Percentiles rank a stretch among this genome's conserved stretches.
Conservation (phyloP, 2,888 invertebrate genomes). For the Drosophila paracracens region DNA sequence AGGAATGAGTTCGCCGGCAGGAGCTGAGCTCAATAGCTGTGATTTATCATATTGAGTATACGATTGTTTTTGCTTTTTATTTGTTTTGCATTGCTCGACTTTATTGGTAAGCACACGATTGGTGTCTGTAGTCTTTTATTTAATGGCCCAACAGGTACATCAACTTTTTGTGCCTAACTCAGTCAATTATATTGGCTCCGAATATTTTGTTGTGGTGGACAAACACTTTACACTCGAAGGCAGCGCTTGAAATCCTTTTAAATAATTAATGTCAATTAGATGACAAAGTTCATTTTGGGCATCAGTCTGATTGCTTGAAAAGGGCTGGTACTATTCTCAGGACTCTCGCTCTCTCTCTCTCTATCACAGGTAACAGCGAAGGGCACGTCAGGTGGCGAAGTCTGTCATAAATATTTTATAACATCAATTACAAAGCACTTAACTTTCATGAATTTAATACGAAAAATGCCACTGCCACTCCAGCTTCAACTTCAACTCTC, state of each 20-base stretch:
- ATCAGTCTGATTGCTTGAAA: constrained; percentile 44
- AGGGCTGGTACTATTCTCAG: constrained; percentile 24
- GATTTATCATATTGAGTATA: constrained; percentile 29
- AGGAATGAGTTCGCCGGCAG: background rate
- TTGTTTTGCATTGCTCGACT: constrained; percentile 5
- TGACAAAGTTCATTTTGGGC: constrained; percentile 73
- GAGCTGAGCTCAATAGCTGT: constrained; percentile 4
- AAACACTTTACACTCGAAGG: constrained; percentile 54
- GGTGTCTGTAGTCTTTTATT: constrained; percentile 34
- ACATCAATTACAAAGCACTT: constrained; percentile 85
- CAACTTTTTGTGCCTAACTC: constrained; percentile 12
- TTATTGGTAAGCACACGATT: constrained; percentile 22
- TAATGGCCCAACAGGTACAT: constrained; percentile 25
- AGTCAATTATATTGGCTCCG: constrained; percentile 19
- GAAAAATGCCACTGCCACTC: constrained; percentile 62
- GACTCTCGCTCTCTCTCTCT: background rate
- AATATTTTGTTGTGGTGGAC: constrained; percentile 12
- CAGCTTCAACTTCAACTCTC: constrained; percentile 14
- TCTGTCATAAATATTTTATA: constrained; percentile 85
- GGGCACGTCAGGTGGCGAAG: constrained; percentile 21
- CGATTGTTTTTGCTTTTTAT: background rate
- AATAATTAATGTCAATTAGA: constrained; percentile 84
- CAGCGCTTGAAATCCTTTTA: constrained; percentile 74
- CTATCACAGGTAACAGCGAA: constrained; percentile 29
- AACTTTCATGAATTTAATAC: constrained; percentile 84